Evolutionary conservation across 2,797 vertebrate species (phyloP).

Genomic region (Telmatherina bonti): DNA sequence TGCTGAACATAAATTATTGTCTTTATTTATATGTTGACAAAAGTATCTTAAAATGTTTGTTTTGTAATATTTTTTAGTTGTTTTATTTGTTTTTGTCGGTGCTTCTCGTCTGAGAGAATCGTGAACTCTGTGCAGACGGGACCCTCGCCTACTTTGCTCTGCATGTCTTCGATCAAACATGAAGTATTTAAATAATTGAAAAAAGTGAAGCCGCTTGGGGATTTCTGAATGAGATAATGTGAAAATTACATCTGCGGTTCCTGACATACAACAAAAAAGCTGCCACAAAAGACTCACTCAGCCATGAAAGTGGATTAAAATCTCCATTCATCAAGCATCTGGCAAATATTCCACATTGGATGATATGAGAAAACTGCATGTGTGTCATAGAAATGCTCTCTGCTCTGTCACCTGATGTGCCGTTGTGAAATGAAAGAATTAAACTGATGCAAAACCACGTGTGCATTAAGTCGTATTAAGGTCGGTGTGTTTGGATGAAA

Average conservation of each 20-base stretch:
- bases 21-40: conserved; percentile 62
- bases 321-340: conserved; percentile 74
- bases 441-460: conserved; percentile 5
- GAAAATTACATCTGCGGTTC: conserved; percentile 44
- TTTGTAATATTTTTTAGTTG: conserved; percentile 30
- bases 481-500: conserved; percentile 5
- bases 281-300: conserved; percentile 66
- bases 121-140: conserved; percentile 6
- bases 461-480: conserved; percentile 32
- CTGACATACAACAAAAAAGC: conserved; percentile 39
- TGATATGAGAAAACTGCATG: conserved; percentile 48
- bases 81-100: neutral
- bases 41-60: conserved; percentile 67
- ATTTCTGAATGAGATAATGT: conserved; percentile 52
- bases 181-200: conserved; percentile 40
- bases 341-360: conserved; percentile 42
- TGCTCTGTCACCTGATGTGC: conserved; percentile 25
- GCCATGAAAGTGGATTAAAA: conserved; percentile 72
- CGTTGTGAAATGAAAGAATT: neutral
- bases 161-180: conserved; percentile 37
- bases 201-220: conserved; percentile 32
- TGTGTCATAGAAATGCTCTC: conserved; percentile 32
- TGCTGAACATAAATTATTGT: conserved; percentile 48
- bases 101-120: conserved; percentile 14
- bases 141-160: neutral